Conservation (phyloP, 2,888 invertebrate species). For the Epirrhoe tristata region DNA sequence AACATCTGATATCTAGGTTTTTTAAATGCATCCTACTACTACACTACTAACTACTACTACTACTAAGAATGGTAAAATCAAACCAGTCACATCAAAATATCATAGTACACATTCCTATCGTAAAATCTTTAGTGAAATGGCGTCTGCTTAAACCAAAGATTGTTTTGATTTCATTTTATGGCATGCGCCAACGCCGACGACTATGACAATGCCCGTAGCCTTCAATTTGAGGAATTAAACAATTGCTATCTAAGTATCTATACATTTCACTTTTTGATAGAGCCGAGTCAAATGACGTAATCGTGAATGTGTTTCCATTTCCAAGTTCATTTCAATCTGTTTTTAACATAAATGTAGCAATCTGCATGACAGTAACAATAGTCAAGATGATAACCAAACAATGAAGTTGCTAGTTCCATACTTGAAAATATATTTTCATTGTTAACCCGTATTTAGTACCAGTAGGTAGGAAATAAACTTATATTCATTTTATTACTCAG, state of each 20-base stretch:
- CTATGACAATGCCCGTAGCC: no score
- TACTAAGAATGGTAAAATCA: no score
- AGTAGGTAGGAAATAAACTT: conserved; percentile 5
- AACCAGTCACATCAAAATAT: no score
- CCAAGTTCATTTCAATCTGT: background rate
- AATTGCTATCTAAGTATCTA: no score
- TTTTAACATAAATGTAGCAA: conserved; percentile 7
- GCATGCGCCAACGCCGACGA: background rate
- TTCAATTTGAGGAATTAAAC: no score
- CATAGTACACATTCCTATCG: background rate
- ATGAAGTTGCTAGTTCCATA: background rate
- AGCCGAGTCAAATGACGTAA: no score
- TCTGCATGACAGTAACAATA: conserved; percentile 44
- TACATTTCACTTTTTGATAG: no score
- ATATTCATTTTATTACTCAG: conserved; percentile 1
- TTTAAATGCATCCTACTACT: no score
- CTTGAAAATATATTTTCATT: background rate
- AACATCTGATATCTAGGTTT: no score
- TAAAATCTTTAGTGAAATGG: background rate
- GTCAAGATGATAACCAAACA: background rate
- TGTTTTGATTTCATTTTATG: background rate
- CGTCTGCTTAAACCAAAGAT: no score
- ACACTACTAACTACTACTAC: no score
- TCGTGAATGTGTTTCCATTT: no score
- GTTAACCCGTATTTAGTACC: background rate